phyloP scores from a whole-genome alignment of 2,888 invertebrate genomes.

The Osmoderma eremita region DNA sequence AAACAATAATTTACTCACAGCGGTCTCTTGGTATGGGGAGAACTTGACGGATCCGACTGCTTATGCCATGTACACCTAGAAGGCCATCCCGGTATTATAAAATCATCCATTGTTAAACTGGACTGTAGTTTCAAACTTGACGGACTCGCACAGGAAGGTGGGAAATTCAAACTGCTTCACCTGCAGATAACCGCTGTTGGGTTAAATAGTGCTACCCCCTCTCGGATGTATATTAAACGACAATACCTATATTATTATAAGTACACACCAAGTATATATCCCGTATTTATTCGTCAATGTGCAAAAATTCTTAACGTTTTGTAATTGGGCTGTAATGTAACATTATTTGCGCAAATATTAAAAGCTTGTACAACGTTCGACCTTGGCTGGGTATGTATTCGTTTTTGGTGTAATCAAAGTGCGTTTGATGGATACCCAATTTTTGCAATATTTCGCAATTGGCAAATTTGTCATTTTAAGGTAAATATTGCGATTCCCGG shows the following conservation, averaged over 20 bases:
- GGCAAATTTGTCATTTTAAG: too few relatives aligned
- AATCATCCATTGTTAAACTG: conserved; percentile 43
- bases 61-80: conserved; percentile 69
- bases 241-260: conserved; percentile 23
- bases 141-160: conserved; percentile 2
- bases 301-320: background rate
- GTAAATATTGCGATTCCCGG: too few relatives aligned
- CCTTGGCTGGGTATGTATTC: too few relatives aligned
- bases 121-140: background rate
- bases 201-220: conserved; percentile 25
- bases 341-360: too few relatives aligned
- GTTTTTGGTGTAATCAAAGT: too few relatives aligned
- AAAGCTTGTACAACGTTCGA: too few relatives aligned
- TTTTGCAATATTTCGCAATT: too few relatives aligned
- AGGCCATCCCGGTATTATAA: conserved; percentile 62
- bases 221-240: conserved; percentile 2
- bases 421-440: too few relatives aligned
- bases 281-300: background rate
- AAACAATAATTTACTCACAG: conserved; percentile 61
- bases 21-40: conserved; percentile 64
- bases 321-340: too few relatives aligned
- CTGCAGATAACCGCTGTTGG: background rate
- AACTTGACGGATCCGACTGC: conserved; percentile 59
- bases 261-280: background rate
- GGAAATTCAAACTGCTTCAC: conserved; percentile 11